phyloP scores from a whole-genome alignment of 2,888 invertebrate genomes.

The Sarcophaga rosellei region DNA sequence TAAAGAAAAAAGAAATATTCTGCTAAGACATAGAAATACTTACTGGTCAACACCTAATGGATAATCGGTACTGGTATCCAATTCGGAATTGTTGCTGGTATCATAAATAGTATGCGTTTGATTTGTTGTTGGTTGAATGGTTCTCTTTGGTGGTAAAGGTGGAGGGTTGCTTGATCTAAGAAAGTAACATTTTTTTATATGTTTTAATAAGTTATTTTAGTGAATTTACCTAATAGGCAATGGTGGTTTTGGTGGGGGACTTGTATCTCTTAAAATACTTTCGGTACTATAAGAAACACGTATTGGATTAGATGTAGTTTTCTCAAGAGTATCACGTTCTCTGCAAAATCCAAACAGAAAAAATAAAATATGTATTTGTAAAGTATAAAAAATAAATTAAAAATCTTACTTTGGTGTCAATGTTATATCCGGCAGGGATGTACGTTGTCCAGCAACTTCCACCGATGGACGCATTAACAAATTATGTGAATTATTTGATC shows the following conservation, averaged over 20 bases:
- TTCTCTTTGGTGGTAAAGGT: slow-evolving; percentile 90
- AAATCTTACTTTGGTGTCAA: slow-evolving; percentile 89
- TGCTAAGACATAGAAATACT: slow-evolving; percentile 61
- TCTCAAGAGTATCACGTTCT: slow-evolving; percentile 81
- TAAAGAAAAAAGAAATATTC: background rate
- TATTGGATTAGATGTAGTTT: slow-evolving; percentile 83
- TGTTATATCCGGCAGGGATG: slow-evolving; percentile 90
- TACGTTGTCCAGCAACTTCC: slow-evolving; percentile 84
- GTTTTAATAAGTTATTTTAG: background rate
- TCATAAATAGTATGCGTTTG: slow-evolving; percentile 80
- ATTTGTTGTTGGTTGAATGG: slow-evolving; percentile 81
- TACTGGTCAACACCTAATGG: slow-evolving; percentile 85
- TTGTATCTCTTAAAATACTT: slow-evolving; percentile 87
- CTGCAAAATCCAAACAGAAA: slow-evolving; percentile 61
- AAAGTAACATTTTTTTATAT: background rate
- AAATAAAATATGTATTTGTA: background rate
- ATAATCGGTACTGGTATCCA: slow-evolving; percentile 81
- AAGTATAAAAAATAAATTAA: slow-evolving; percentile 78
- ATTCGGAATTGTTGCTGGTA: slow-evolving; percentile 78
- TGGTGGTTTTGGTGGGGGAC: slow-evolving; percentile 94
- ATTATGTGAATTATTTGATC: slow-evolving; percentile 70
- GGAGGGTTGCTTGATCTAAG: slow-evolving; percentile 84
- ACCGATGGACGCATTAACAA: slow-evolving; percentile 77
- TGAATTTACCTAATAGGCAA: slow-evolving; percentile 87
- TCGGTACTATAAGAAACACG: slow-evolving; percentile 91